phyloP scores from a whole-genome alignment of 2,888 invertebrate genomes.

The Hypercompe scribonia region DNA sequence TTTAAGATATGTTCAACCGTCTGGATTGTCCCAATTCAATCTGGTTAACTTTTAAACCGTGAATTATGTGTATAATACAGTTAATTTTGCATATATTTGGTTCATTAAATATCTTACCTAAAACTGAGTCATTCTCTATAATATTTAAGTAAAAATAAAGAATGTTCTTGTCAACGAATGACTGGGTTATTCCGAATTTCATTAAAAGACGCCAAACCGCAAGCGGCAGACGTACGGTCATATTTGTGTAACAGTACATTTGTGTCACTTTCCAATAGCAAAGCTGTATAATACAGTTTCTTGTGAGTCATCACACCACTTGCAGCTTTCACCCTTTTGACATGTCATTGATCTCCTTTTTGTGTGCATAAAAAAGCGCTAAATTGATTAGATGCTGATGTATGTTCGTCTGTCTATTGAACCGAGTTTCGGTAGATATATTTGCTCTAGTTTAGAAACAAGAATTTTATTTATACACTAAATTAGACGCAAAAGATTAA shows the following conservation, averaged over 20 bases:
- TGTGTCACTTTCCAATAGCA: conserved; percentile 66
- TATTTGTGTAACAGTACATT: conserved; percentile 63
- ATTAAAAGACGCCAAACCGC: conserved; percentile 49
- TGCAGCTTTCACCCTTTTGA: conserved; percentile 65
- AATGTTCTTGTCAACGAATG: background rate
- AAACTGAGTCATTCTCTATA: background rate
- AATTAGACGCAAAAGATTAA: no score
- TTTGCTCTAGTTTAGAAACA: background rate
- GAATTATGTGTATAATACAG: background rate
- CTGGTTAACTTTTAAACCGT: background rate
- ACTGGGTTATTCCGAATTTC: background rate
- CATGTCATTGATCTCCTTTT: conserved; percentile 60
- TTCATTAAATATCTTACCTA: background rate
- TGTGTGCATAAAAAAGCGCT: conserved; percentile 29
- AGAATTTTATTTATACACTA: background rate
- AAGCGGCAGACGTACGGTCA: conserved; percentile 50
- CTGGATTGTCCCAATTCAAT: background rate
- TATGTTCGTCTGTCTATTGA: conserved; percentile 29
- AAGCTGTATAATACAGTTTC: conserved; percentile 55
- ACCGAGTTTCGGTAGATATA: background rate
- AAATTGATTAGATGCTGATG: conserved; percentile 31
- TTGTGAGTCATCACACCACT: conserved; percentile 51
- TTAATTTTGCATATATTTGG: background rate
- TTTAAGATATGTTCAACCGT: background rate
- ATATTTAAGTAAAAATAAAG: background rate